Base-by-base conservation (phyloP, 2,797 vertebrate genomes). In the Melanotaenia nigrans region DNA sequence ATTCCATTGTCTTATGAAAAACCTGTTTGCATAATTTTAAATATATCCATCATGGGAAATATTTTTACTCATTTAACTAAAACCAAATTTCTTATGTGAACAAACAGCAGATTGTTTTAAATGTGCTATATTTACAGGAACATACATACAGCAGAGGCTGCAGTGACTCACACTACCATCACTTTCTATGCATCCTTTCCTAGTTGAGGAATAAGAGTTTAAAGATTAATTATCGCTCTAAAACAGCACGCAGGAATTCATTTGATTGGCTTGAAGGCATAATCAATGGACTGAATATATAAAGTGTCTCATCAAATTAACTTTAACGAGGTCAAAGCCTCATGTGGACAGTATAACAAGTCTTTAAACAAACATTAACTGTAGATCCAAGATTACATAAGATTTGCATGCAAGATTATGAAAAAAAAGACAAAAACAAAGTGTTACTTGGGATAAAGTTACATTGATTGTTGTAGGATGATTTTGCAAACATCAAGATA, bases 231-330 rank as follows among this genome's bases (percentile, higher is more conserved):
- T 42, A 9, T 56, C 11, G 58, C 22, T 47, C 7, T n/a, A 12
- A 3, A 5, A 20, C 30, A 30, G 13, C 47, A 64, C 24, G 5
- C 14, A 9, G 35, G 8, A 73, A 66, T 65, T n/a, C 4, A 25
- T 63, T 1, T 36, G 66, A 77, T n/a, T 57, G 30, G 10, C 61
- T 68, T 53, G 1, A 71, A 61, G 40, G 45, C 12, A 25, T 54
- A 56, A 51, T 78, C 55, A 67, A 32, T 54, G 32, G 14, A 56
- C 58, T 63, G 30, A 58, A 60, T 22, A 47, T 49, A 30, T 59
- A 8, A 60, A 11, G 51, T 53, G 51, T 12, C 51, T 25, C 51
- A 53, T 53, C 10, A 25, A 53, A 54, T 54, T 12, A 5, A 3
- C 24, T 28, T 54, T 24, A 14, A 14, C 24, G 6, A 54, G 51